Conservation (phyloP, 2,888 invertebrate genomes). For the Laspeyria flexula region DNA sequence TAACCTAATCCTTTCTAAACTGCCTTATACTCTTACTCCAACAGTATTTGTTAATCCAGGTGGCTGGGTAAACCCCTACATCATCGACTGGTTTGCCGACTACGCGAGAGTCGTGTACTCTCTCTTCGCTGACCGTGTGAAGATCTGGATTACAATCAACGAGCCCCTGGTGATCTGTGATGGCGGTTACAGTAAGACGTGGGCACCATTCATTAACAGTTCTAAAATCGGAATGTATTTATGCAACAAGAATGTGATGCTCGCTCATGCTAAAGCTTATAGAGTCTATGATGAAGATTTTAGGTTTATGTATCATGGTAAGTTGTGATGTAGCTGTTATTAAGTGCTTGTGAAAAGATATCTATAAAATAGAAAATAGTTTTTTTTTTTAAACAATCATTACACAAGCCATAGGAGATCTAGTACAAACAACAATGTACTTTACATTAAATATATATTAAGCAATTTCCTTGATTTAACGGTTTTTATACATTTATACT, state of each 20-base stretch:
- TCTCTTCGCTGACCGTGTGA: constrained; percentile 87
- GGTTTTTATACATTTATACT: too few relatives aligned
- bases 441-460: too few relatives aligned
- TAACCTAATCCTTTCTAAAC: too few relatives aligned
- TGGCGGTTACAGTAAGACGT: constrained; percentile 63
- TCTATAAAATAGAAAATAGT: too few relatives aligned
- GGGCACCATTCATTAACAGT: constrained; percentile 61
- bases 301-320: constrained; percentile 44
- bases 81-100: constrained; percentile 86
- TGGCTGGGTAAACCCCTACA: constrained; percentile 88
- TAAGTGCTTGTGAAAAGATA: too few relatives aligned
- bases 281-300: constrained; percentile 86
- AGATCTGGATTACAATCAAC: constrained; percentile 90
- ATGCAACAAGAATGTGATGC: constrained; percentile 88
- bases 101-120: constrained; percentile 85
- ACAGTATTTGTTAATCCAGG: constrained; percentile 59
- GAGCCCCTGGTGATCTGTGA: constrained; percentile 85
- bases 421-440: too few relatives aligned
- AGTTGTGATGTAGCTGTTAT: not conserved
- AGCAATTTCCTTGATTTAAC: too few relatives aligned
- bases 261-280: constrained; percentile 89
- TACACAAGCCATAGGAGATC: too few relatives aligned
- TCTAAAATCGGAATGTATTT: constrained; percentile 84
- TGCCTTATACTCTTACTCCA: not conserved
- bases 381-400: too few relatives aligned